Conservation (phyloP, 2,888 invertebrate species). For the Drosophila diplacantha region DNA sequence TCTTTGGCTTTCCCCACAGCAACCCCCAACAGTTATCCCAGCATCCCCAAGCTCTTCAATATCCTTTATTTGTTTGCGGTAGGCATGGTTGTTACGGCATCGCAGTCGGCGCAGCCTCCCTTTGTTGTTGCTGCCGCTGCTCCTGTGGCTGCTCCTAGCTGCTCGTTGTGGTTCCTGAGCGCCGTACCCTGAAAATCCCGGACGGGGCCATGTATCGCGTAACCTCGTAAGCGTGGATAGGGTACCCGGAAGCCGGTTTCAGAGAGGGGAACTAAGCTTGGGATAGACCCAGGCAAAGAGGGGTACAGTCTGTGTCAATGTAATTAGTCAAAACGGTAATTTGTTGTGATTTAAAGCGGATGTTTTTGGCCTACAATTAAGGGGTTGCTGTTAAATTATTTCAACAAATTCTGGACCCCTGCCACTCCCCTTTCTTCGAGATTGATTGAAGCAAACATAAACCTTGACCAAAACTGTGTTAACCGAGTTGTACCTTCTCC, state of each 20-base stretch:
- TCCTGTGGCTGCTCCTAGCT: constrained; percentile 2
- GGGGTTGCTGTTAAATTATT: background rate
- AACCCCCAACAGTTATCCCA: background rate
- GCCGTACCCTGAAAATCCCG: constrained; percentile 53
- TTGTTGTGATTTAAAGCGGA: constrained; percentile 15
- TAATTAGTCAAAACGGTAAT: constrained; percentile 22
- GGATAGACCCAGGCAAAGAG: background rate
- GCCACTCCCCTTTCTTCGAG: background rate
- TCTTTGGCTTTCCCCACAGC: constrained; percentile 4
- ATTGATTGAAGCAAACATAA: background rate
- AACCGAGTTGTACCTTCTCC: background rate
- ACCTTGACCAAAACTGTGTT: constrained; percentile 1
- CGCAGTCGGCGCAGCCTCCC: constrained; percentile 20
- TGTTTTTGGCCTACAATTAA: constrained; percentile 5
- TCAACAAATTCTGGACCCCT: background rate
- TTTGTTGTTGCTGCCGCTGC: constrained; percentile 3
- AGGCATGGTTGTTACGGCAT: constrained; percentile 16
- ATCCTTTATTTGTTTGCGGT: constrained; percentile 12
- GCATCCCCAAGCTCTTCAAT: constrained; percentile 4
- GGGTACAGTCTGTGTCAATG: constrained; percentile 13
- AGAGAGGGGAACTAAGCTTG: background rate
- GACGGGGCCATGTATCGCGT: constrained; percentile 50
- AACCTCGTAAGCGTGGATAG: constrained; percentile 19
- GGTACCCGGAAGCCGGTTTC: background rate
- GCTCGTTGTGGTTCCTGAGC: constrained; percentile 48